These are phyloP conservation scores for Stegophylla sp. DNA, from an alignment of 2,888 invertebrate species.

Conservation along the genomic window DNA sequence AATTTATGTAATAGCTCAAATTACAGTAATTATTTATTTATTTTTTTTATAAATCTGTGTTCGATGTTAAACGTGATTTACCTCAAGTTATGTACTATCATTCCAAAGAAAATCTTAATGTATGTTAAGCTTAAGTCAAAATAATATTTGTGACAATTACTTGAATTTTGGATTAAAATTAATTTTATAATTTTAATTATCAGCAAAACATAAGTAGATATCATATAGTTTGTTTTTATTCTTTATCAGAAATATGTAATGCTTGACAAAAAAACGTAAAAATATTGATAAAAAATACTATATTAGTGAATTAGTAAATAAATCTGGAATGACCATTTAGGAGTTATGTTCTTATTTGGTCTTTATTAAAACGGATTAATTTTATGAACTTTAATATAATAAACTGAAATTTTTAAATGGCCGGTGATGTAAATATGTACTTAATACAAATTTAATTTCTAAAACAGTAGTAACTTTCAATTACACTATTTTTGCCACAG, in stretches of 20 bases:
- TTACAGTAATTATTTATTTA: not conserved
- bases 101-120: conserved; percentile 27
- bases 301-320: not conserved
- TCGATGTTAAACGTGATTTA: conserved; percentile 1
- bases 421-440: not conserved
- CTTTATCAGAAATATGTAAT: not conserved
- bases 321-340: not conserved
- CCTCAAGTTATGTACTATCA: conserved; percentile 14
- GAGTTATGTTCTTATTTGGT: not conserved
- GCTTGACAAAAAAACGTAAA: conserved; percentile 17
- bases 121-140: not conserved
- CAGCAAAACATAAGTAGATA: not conserved
- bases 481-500: not conserved
- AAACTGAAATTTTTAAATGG: not conserved
- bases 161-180: not conserved
- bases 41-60: conserved; percentile 26
- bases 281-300: conserved; percentile 31
- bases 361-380: not conserved
- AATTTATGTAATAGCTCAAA: not conserved
- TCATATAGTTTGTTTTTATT: not conserved
- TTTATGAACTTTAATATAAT: not conserved
- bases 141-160: not conserved
- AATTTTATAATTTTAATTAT: not conserved
- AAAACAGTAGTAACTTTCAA: conserved; percentile 22
- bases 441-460: not conserved